Percentiles rank a stretch among this genome's conserved stretches.
Evolutionary conservation across 2,888 invertebrate species (phyloP).

Genomic region (Polydrusus cervinus): DNA sequence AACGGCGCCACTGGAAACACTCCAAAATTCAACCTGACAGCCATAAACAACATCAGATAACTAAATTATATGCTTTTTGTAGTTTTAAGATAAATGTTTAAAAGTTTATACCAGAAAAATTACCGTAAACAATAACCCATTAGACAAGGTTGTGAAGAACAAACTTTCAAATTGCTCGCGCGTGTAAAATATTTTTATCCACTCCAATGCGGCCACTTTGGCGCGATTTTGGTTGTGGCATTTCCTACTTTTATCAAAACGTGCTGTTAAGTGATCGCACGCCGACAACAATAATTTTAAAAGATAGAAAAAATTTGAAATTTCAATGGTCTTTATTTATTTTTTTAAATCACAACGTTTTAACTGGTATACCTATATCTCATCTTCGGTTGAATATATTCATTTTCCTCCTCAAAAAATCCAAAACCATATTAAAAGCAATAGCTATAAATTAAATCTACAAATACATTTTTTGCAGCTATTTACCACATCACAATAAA

Average conservation of each 20-base stretch:
- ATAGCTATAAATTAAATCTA: too few relatives aligned
- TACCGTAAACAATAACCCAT: slow-evolving; percentile 40
- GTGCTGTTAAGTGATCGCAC: neutral
- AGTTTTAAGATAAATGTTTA: slow-evolving; percentile 5
- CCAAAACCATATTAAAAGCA: too few relatives aligned
- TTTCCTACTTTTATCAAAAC: slow-evolving; percentile 1
- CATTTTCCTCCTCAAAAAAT: too few relatives aligned
- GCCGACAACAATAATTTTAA: neutral
- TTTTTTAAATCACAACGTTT: too few relatives aligned
- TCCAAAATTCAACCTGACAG: slow-evolving; percentile 24
- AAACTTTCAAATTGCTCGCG: slow-evolving; percentile 43
- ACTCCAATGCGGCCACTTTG: slow-evolving; percentile 5
- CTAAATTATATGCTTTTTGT: slow-evolving; percentile 30
- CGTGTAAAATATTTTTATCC: slow-evolving; percentile 31
- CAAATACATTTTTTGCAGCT: too few relatives aligned
- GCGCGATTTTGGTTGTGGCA: slow-evolving; percentile 6
- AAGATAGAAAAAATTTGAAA: neutral
- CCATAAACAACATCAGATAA: slow-evolving; percentile 27
- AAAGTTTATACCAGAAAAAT: slow-evolving; percentile 37
- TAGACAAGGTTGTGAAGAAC: slow-evolving; percentile 33
- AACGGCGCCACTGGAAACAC: neutral
- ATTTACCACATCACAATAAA: too few relatives aligned
- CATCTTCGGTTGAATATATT: too few relatives aligned
- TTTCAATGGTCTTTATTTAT: too few relatives aligned
- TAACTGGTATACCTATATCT: too few relatives aligned